phyloP scores from a whole-genome alignment of 2,888 invertebrate species.

The Stenotaenia linearis region DNA sequence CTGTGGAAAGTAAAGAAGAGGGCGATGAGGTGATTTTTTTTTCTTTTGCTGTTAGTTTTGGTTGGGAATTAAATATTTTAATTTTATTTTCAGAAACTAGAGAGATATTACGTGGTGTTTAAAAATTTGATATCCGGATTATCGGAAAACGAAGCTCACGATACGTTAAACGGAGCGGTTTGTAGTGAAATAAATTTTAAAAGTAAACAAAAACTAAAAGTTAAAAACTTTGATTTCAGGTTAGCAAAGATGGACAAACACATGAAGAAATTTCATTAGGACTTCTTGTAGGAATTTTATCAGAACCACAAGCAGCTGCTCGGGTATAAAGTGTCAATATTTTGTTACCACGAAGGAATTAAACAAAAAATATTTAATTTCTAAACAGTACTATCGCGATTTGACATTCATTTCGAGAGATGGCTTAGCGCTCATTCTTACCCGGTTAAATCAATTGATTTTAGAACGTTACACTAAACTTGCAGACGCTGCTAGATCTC shows the following conservation, averaged over 20 bases:
- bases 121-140: conserved; percentile 72
- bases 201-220: background rate
- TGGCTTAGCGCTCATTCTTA: conserved; percentile 74
- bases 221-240: conserved; percentile 39
- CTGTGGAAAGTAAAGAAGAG: conserved; percentile 83
- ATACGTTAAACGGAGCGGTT: conserved; percentile 80
- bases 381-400: conserved; percentile 72
- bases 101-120: conserved; percentile 71
- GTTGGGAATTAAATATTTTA: background rate
- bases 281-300: conserved; percentile 78
- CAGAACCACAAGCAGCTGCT: conserved; percentile 59
- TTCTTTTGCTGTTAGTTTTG: too few species aligned
- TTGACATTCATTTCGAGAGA: conserved; percentile 83
- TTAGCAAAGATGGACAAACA: conserved; percentile 67
- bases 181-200: conserved; percentile 37
- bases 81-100: conserved; percentile 70
- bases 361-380: conserved; percentile 38
- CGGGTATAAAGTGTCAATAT: background rate
- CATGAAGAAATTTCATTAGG: conserved; percentile 93
- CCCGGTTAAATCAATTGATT: conserved; percentile 74
- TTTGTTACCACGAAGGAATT: too few species aligned
- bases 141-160: conserved; percentile 90
- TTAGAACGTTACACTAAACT: conserved; percentile 83
- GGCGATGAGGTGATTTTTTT: conserved; percentile 90
- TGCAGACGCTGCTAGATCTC: conserved; percentile 66